phyloP scores from a whole-genome alignment of 2,113 vertebrate genomes.

The Lepisosteus oculatus region DNA sequence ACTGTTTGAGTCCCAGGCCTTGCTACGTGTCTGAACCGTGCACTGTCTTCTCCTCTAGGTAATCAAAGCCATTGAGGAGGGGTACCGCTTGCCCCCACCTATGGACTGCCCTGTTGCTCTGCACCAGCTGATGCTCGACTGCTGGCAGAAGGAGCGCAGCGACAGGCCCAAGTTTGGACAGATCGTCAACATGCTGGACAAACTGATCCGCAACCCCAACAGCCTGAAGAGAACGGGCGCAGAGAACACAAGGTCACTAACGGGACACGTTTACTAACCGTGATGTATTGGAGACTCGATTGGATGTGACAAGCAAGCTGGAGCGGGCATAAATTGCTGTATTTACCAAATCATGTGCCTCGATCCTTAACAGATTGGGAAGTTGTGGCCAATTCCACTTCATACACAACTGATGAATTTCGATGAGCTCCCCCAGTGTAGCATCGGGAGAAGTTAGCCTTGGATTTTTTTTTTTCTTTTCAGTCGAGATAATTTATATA shows the following conservation, averaged over 20 bases:
- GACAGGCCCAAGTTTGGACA: conserved; percentile 95
- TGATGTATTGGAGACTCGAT: conserved; percentile 20
- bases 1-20: background rate
- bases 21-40: background rate
- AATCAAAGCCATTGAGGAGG: conserved; percentile 97
- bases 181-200: conserved; percentile 99
- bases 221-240: conserved; percentile 92
- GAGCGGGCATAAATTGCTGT: conserved; percentile 12
- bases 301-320: conserved; percentile 20
- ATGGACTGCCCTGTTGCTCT: conserved; percentile 96
- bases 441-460: background rate
- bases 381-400: conserved; percentile 1
- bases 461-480: background rate
- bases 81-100: conserved; percentile 90
- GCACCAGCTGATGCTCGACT: conserved; percentile 97
- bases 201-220: conserved; percentile 96
- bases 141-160: conserved; percentile 93
- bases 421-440: background rate
- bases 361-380: conserved; percentile 1
- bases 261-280: conserved; percentile 20
- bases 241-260: conserved; percentile 77
- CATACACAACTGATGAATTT: background rate
- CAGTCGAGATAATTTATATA: too few relatives aligned
- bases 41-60: conserved; percentile 65
- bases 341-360: background rate